phyloP scores from a whole-genome alignment of 2,113 vertebrate species.

The Xenotilapia leptura region DNA sequence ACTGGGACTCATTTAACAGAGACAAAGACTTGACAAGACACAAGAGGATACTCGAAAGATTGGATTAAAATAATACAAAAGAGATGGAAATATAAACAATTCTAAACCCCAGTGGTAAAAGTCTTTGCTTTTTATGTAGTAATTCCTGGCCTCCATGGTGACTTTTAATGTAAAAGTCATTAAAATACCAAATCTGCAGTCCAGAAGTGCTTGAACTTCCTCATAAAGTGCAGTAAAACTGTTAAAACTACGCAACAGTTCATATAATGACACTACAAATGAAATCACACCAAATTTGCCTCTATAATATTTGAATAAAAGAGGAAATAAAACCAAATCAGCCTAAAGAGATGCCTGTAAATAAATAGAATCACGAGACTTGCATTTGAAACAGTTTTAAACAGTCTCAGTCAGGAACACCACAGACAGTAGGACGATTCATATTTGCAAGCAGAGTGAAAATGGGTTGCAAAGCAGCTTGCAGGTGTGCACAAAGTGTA shows the following conservation, averaged over 20 bases:
- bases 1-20: background rate
- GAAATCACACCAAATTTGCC: background rate
- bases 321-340: background rate
- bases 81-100: background rate
- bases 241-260: background rate
- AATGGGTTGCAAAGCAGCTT: background rate
- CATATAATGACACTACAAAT: background rate
- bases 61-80: background rate
- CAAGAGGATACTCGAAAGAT: background rate
- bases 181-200: background rate
- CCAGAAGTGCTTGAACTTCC: background rate
- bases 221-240: background rate
- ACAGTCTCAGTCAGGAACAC: background rate
- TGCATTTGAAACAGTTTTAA: background rate
- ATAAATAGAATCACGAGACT: background rate
- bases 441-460: background rate
- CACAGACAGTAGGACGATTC: background rate
- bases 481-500: background rate
- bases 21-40: background rate
- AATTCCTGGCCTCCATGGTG: background rate
- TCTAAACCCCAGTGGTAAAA: background rate
- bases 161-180: background rate
- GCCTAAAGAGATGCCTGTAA: background rate
- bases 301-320: background rate
- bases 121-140: background rate